phyloP scores from a whole-genome alignment of 2,797 vertebrate genomes.

The Microctenopoma stevenorrisi region DNA sequence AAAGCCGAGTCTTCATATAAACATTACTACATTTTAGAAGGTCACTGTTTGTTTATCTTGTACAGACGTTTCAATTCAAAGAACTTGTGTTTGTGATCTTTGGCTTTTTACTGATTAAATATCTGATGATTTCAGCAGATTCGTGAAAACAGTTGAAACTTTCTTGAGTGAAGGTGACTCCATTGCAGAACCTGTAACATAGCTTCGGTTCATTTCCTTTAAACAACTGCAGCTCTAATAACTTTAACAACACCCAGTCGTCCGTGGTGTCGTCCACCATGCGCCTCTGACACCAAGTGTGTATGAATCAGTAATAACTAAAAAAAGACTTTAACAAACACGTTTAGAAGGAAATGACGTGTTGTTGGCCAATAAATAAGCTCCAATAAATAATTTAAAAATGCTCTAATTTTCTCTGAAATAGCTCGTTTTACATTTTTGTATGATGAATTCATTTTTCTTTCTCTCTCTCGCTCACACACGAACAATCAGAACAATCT shows the following conservation, averaged over 20 bases:
- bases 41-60: too few species aligned
- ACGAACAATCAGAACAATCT: conserved; percentile 1
- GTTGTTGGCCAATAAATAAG: neutral
- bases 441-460: neutral
- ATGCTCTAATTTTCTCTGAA: neutral
- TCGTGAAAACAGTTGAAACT: too few species aligned
- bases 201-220: too few species aligned
- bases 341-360: neutral
- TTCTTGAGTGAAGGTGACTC: too few species aligned
- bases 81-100: too few species aligned
- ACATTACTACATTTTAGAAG: too few species aligned
- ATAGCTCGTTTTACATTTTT: neutral
- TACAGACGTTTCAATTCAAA: too few species aligned
- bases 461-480: conserved; percentile 5
- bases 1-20: too few species aligned
- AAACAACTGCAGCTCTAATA: neutral
- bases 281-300: neutral
- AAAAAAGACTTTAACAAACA: neutral
- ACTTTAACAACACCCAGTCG: neutral
- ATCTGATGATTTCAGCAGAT: too few species aligned
- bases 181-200: neutral
- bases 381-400: neutral
- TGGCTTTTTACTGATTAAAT: too few species aligned
- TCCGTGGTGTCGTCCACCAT: too few species aligned
- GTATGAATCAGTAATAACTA: neutral